A percentile compares a stretch with the other conserved stretches of the same genome.
These are phyloP conservation scores for Torymus auratus DNA, from an alignment of 2,888 invertebrate species.

Conservation along the genomic window DNA sequence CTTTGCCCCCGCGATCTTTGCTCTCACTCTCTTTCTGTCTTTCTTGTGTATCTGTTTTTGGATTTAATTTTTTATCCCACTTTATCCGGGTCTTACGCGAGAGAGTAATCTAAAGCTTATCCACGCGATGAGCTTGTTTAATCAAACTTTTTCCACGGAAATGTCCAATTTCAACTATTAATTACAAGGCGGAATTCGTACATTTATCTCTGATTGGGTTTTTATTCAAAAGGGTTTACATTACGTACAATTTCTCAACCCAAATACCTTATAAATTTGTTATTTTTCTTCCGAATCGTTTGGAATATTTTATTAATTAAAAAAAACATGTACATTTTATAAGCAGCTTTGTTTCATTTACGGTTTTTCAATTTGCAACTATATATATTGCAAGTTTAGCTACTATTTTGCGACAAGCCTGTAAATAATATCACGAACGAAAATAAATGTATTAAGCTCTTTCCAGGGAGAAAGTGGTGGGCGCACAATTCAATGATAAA, in stretches of 20 bases:
- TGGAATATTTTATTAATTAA: too few species aligned
- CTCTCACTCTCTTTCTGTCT: not conserved
- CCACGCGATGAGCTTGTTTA: not conserved
- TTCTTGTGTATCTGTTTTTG: not conserved
- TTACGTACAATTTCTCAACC: too few species aligned
- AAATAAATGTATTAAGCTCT: not conserved
- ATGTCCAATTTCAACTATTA: too few species aligned
- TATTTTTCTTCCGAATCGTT: too few species aligned
- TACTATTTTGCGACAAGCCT: not conserved
- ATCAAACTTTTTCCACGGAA: not conserved
- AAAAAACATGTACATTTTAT: too few species aligned
- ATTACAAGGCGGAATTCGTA: too few species aligned
- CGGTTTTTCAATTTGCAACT: too few species aligned
- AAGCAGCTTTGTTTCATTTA: too few species aligned
- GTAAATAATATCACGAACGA: not conserved
- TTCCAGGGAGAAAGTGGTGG: not conserved
- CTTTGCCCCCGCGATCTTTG: not conserved
- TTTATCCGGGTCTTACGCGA: not conserved
- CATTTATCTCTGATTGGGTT: too few species aligned
- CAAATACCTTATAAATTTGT: too few species aligned
- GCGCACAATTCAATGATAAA: slow-evolving; percentile 21
- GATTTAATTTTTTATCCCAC: not conserved
- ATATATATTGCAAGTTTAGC: too few species aligned
- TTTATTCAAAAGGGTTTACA: too few species aligned
- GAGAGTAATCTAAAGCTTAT: not conserved